A percentile compares a stretch with the other conserved stretches of the same genome.
Conservation (phyloP, 2,888 invertebrate genomes). For the Athalia rosae region DNA sequence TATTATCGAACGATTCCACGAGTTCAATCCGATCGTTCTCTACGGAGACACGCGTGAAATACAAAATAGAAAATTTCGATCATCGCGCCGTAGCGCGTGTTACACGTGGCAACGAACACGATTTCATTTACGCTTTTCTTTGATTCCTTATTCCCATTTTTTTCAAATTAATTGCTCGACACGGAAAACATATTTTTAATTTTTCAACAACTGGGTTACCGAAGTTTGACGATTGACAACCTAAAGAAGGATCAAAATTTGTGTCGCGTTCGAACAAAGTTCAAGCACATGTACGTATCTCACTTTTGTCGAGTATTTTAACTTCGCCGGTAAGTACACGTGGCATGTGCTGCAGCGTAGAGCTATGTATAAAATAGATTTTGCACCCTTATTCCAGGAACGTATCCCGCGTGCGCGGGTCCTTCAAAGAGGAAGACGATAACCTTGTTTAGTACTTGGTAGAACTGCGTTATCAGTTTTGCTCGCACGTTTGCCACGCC, state of each 20-base stretch:
- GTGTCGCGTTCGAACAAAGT: too few relatives aligned
- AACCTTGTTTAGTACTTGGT: constrained; percentile 38
- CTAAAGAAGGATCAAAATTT: too few relatives aligned
- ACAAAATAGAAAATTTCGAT: too few relatives aligned
- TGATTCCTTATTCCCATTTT: too few relatives aligned
- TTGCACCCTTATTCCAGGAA: constrained; percentile 24
- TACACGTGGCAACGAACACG: background rate
- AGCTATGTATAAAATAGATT: constrained; percentile 33
- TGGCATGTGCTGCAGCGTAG: background rate
- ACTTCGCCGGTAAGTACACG: background rate
- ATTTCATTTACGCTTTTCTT: too few relatives aligned
- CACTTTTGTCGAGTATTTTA: constrained; percentile 19
- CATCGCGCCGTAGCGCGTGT: background rate
- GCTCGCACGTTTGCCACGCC: constrained; percentile 20
- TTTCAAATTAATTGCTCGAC: too few relatives aligned
- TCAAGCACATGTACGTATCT: background rate
- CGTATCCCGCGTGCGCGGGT: constrained; percentile 12
- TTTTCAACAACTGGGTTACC: too few relatives aligned
- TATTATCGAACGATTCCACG: constrained; percentile 7
- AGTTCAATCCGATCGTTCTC: too few relatives aligned
- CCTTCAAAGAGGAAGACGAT: constrained; percentile 43
- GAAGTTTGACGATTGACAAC: too few relatives aligned
- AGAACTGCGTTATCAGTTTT: constrained; percentile 41
- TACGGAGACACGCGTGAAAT: too few relatives aligned
- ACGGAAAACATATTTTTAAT: too few relatives aligned